Evolutionary conservation across 2,113 vertebrate species (phyloP), one percentile per base, ranked within the genome.

Genomic region (Apeltes quadracus): DNA sequence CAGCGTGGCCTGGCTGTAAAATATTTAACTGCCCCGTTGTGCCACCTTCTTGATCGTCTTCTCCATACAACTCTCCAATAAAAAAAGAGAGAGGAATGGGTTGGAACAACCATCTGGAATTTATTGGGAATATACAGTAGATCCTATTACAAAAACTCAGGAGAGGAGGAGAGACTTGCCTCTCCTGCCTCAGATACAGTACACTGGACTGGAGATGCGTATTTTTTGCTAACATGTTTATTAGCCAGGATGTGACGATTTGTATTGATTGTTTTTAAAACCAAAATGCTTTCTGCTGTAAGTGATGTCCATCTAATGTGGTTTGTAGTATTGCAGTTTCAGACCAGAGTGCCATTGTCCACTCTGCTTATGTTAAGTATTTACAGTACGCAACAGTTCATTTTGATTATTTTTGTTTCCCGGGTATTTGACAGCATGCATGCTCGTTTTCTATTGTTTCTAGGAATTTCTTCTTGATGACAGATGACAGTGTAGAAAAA

Each of bases 41-140:
- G 76, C 69, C 65, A 59, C 72, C 72, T 70, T 71, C 72, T 39
- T 81, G 75, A 83, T 43, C 56, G 50, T 64, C 63, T 38, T 70
- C 64, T 57, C 64, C 61, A 83, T 82, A 82, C 87, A 84, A 76
- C 61, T 57, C 62, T 69, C 50, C 51, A 63, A 61, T 70, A 77
- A 83, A 72, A 22, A 38, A 36, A 41, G n/a, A 46, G 13, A 76
- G 43, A 73, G 56, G 25, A 62, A 61, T 3, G 2, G 22, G 12
- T 57, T 23, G 38, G 48, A 65, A 69, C 46, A 64, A 68, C 67
- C 67, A 76, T 81, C 56, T 76, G 71, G 15, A 57, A 62, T 50
- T 56, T 46, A 53, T 74, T 69, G 74, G 55, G 32, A 29, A 29
- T 32, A 72, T 63, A 61, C 50, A 66, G 66, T 44, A 43, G 18